Evolutionary conservation across 1,140 invertebrate genomes (phyloP).

Genomic region (Callitettix versicolor): DNA sequence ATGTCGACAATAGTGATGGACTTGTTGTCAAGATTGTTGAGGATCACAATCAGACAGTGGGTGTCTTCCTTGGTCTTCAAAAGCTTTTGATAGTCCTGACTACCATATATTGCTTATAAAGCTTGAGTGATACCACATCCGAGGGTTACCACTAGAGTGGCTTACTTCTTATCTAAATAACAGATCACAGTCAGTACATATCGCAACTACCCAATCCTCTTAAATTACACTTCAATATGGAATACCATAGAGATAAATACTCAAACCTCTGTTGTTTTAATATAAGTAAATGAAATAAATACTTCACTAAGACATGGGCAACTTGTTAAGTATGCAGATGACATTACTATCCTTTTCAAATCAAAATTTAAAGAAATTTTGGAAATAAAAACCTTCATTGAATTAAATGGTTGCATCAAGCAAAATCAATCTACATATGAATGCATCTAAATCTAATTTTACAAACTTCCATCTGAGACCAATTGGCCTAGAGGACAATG

Average conservation of each 20-base stretch:
- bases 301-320: neutral
- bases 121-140: neutral
- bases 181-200: neutral
- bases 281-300: neutral
- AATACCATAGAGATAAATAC: neutral
- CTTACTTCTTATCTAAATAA: neutral
- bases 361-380: neutral
- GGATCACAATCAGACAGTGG: neutral
- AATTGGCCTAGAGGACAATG: neutral
- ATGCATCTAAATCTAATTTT: neutral
- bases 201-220: neutral
- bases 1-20: neutral
- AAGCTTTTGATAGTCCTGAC: neutral
- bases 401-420: neutral
- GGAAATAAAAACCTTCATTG: neutral
- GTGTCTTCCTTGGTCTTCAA: neutral
- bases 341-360: neutral
- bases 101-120: neutral
- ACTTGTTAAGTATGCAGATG: neutral
- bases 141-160: neutral
- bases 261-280: neutral
- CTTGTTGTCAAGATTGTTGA: neutral
- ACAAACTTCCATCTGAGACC: neutral
- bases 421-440: neutral
- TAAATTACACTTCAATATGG: neutral